Conservation (phyloP, 1,140 invertebrate species). For the Drosophila suzukii region DNA sequence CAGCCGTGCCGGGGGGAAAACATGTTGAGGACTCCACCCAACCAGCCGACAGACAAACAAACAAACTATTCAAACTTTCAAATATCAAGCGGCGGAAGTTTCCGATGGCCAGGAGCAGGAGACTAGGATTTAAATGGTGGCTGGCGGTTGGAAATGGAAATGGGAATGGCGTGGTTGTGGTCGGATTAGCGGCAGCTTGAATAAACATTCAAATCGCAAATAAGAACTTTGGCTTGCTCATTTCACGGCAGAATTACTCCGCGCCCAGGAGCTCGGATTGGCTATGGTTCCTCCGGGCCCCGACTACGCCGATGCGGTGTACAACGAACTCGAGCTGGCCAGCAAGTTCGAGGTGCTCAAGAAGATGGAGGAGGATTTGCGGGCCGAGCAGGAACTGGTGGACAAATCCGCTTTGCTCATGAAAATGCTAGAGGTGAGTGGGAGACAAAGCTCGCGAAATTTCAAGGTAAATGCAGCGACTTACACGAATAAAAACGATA, state of each 20-base stretch:
- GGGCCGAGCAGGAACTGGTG: slow-evolving; percentile 79
- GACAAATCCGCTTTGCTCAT: slow-evolving; percentile 82
- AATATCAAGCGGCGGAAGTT: slow-evolving; percentile 61
- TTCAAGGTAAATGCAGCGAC: neutral
- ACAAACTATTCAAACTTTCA: slow-evolving; percentile 60
- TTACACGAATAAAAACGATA: neutral
- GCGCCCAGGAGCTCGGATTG: slow-evolving; percentile 32
- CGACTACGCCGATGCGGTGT: slow-evolving; percentile 69
- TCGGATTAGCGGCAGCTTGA: slow-evolving; percentile 55
- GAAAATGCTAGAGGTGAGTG: slow-evolving; percentile 81
- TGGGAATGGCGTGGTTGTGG: slow-evolving; percentile 28
- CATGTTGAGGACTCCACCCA: slow-evolving; percentile 30
- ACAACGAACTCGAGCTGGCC: slow-evolving; percentile 72
- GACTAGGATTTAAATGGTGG: neutral
- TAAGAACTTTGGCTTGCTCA: slow-evolving; percentile 45
- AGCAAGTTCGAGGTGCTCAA: slow-evolving; percentile 75
- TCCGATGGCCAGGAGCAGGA: neutral
- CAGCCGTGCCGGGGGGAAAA: slow-evolving; percentile 31
- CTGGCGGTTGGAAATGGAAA: neutral
- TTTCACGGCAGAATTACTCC: slow-evolving; percentile 68
- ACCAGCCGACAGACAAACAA: slow-evolving; percentile 29
- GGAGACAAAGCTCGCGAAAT: neutral
- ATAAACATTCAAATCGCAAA: slow-evolving; percentile 58
- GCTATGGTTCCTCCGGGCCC: slow-evolving; percentile 30
- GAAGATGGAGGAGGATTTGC: slow-evolving; percentile 79